Evolutionary conservation across 2,888 invertebrate species (phyloP).

Genomic region (Notodromas monacha): DNA sequence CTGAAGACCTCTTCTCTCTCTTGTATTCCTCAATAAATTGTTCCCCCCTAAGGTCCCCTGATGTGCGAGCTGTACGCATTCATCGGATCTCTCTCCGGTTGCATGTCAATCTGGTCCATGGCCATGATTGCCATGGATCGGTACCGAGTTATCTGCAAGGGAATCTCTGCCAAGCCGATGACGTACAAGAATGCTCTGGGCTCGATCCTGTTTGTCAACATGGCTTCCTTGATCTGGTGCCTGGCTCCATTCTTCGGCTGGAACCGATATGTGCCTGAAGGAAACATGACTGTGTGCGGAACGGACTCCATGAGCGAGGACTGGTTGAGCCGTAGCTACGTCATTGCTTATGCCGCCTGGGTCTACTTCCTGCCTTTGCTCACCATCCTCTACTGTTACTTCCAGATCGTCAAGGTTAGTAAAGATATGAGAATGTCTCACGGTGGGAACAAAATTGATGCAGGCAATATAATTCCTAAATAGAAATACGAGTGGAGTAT

Average conservation of each 20-base stretch:
- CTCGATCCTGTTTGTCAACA: constrained; percentile 15
- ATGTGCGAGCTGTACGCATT: constrained; percentile 16
- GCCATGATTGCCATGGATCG: constrained; percentile 16
- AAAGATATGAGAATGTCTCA: too few species aligned
- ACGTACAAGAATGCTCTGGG: constrained; percentile 13
- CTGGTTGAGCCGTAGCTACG: constrained; percentile 40
- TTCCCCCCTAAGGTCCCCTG: constrained; percentile 11
- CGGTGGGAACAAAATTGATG: too few species aligned
- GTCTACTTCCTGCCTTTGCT: constrained; percentile 34
- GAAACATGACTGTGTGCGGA: constrained; percentile 17
- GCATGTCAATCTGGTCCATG: constrained; percentile 17
- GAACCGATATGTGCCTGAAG: constrained; percentile 15
- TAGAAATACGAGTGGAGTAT: too few species aligned
- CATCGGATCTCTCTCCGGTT: constrained; percentile 16
- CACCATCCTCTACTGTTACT: constrained; percentile 15
- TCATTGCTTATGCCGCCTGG: constrained; percentile 39
- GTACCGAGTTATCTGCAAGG: constrained; percentile 16
- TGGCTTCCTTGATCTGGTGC: constrained; percentile 14
- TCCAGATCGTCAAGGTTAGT: constrained; percentile 13
- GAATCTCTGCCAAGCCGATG: constrained; percentile 14
- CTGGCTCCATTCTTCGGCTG: constrained; percentile 16
- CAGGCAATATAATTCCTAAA: too few species aligned
- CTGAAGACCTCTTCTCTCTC: too few species aligned
- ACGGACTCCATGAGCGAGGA: constrained; percentile 39
- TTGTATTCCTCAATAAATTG: too few species aligned